Evolutionary conservation across 2,888 invertebrate species (phyloP).

Genomic region (Smittia aterrima): DNA sequence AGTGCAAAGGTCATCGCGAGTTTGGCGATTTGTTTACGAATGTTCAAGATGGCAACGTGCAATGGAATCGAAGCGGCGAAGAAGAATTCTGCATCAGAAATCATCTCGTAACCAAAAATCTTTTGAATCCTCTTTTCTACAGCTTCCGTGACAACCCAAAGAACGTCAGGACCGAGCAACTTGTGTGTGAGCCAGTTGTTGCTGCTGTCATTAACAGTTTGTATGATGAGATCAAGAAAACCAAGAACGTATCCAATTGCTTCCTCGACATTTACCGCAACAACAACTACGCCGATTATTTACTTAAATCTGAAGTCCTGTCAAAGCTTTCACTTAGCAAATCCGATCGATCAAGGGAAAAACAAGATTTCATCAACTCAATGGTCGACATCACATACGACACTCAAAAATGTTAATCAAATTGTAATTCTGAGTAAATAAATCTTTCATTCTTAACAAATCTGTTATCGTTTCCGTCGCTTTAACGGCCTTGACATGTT

Average conservation of each 20-base stretch:
- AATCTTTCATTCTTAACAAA: neutral
- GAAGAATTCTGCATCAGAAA: constrained; percentile 25
- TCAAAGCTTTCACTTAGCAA: neutral
- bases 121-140: neutral
- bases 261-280: neutral
- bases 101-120: neutral
- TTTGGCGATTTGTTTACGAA: constrained; percentile 19
- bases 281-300: constrained; percentile 1
- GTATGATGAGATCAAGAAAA: neutral
- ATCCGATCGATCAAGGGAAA: constrained; percentile 28
- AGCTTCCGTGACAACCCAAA: constrained; percentile 8
- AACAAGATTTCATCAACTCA: constrained; percentile 26
- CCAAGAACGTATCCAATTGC: neutral
- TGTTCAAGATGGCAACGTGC: neutral
- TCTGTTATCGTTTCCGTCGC: neutral
- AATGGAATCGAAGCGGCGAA: constrained; percentile 10
- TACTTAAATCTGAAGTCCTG: constrained; percentile 23
- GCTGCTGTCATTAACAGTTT: neutral
- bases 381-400: constrained; percentile 32
- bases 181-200: neutral
- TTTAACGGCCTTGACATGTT: constrained; percentile 36
- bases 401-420: constrained; percentile 13
- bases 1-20: constrained; percentile 31
- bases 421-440: neutral
- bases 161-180: neutral